Base-by-base conservation (phyloP, 1,140 invertebrate genomes). In the Brachionus rubens region DNA sequence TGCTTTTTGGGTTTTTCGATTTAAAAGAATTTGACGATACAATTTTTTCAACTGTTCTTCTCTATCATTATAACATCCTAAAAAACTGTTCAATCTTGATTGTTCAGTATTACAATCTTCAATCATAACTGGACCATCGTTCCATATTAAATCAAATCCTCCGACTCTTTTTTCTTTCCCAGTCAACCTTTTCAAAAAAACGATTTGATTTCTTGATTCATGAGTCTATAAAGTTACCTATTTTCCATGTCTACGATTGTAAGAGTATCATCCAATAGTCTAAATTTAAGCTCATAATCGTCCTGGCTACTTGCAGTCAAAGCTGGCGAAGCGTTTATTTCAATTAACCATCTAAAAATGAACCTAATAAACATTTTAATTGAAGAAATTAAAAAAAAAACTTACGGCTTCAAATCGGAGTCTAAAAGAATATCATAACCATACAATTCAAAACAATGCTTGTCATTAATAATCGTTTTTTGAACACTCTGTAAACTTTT, bases 121-220 rank as follows among this genome's bases (percentile, higher is more conserved):
- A 56, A 83, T 80, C n/a, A 79, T 72, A 2, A 89, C 86, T 7
- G 87, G 86, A 2, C 86, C 87, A 79, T 87, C 87, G 79, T 88
- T 82, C 87, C 87, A 89, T 6, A 89, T 80, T 12, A 89, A 79
- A 81, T 89, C 88, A 81, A 87, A 88, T 1, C 87, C 88, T 33
- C 88, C 88, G 26, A 89, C 82, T 62, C 87, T 80, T 56, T 83
- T 86, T 79, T 88, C 88, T 43, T 82, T 83, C 9, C 87, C 87
- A 2, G 82, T 86, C 41, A 88, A 80, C 76, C 85, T 86, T n/a
- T n/a, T n/a, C n/a, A n/a, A n/a, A n/a, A n/a, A n/a, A n/a, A n/a
- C n/a, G n/a, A n/a, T n/a, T n/a, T n/a, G n/a, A n/a, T n/a, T n/a
- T n/a, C n/a, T n/a, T n/a, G n/a, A n/a, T n/a, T n/a, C n/a, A n/a